Conservation (phyloP, 2,888 invertebrate species). For the Amitus sp. region DNA sequence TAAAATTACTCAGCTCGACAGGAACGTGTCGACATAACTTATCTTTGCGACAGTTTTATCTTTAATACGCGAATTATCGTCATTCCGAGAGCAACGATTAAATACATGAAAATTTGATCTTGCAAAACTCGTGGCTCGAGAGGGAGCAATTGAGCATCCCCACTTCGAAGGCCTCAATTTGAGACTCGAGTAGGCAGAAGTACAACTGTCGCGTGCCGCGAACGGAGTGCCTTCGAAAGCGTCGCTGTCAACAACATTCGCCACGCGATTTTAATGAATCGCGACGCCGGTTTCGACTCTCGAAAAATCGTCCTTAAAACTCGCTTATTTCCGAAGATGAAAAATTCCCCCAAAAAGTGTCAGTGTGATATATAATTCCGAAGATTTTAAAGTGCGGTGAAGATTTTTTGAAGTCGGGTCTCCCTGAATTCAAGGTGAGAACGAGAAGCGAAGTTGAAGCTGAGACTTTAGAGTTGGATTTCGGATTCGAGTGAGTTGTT, state of each 20-base stretch:
- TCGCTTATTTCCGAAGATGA: no score
- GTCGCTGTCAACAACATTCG: constrained; percentile 26
- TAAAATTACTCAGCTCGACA: no score
- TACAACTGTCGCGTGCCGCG: constrained; percentile 34
- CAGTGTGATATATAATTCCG: no score
- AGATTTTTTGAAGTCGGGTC: no score
- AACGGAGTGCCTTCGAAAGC: constrained; percentile 24
- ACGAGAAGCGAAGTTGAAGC: no score
- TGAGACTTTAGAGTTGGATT: no score
- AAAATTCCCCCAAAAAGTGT: no score
- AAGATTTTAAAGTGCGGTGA: no score
- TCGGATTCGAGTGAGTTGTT: background rate
- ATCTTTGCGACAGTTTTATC: background rate
- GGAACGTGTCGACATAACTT: background rate
- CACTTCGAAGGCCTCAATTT: constrained; percentile 30
- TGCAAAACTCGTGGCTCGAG: constrained; percentile 13
- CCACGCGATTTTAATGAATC: background rate
- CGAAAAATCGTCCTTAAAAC: no score
- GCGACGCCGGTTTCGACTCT: no score
- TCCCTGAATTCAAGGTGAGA: no score
- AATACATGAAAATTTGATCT: background rate
- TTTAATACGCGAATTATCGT: constrained; percentile 2
- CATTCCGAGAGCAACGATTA: background rate
- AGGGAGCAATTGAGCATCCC: constrained; percentile 19
- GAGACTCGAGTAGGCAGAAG: constrained; percentile 28